Evolutionary conservation across 2,797 vertebrate genomes (phyloP), one percentile per base, ranked within the genome.

Genomic region (Loriculus beryllinus): DNA sequence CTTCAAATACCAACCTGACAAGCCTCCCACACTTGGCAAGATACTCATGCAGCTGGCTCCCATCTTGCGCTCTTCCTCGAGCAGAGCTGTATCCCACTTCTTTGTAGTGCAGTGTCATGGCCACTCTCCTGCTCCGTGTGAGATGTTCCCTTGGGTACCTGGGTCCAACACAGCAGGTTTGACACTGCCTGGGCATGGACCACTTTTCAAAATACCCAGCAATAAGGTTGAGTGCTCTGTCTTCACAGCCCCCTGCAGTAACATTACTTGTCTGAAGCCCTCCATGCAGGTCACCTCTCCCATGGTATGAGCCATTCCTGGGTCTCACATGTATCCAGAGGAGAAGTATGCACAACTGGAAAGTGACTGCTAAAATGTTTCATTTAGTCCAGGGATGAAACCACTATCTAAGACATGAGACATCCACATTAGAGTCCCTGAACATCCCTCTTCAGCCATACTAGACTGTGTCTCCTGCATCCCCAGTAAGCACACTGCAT

Each of bases 131-230:
- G 35, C 25, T 68, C 42, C 0, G 0, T 5, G 6, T 14, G 45
- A 57, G 20, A 25, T 0, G 0, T 14, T 11, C 26, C 42, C 67
- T 35, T 1, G 3, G 28, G 12, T 35, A 2, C 4, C 8, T 21
- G 29, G 35, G 25, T 57, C 22, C 60, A 37, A 57, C 20, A 29
- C 14, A 19, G 31, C 25, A 77, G 31, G 5, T 56, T 28, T 80
- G 87, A 43, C 22, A 4, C 25, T 33, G 25, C 21, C 51, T 64
- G 28, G 7, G 12, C n/a, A 42, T 21, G 6, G 2, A 7, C 3
- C 26, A 10, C 7, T 49, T 57, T 57, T 52, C 14, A 35, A 68
- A 51, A 7, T 70, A 3, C 9, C 2, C 71, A 60, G n/a, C 16
- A 19, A 21, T 69, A 59, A 79, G 22, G 6, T 18, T 26, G 21